Evolutionary conservation across 2,113 vertebrate genomes (phyloP).

Genomic region (Speoplatyrhinus poulsoni): DNA sequence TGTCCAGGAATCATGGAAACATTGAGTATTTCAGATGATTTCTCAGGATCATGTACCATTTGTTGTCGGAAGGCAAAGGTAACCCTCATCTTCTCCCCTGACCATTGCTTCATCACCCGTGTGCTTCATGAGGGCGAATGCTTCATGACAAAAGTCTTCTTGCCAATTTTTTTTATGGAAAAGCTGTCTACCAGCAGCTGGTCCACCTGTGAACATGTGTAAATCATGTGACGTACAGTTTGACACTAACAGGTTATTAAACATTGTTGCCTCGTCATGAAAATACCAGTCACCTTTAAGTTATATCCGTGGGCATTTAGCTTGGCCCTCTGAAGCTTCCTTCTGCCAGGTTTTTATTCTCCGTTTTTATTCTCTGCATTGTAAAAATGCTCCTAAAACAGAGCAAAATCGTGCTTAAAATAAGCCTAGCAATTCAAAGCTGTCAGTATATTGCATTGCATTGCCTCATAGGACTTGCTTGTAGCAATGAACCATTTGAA

Average conservation of each 20-base stretch:
- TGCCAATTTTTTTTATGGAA: slow-evolving; percentile 1
- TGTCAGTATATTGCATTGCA: too few relatives aligned
- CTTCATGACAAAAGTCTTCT: slow-evolving; percentile 14
- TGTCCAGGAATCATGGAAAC: slow-evolving; percentile 28
- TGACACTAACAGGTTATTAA: too few relatives aligned
- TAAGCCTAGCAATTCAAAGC: too few relatives aligned
- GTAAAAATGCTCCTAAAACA: slow-evolving; percentile 5
- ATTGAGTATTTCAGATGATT: slow-evolving; percentile 27
- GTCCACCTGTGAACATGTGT: slow-evolving; percentile 13
- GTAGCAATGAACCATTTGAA: too few relatives aligned
- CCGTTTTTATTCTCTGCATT: not conserved
- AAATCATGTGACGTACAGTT: too few relatives aligned
- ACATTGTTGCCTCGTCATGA: too few relatives aligned
- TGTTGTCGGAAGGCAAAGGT: too few relatives aligned
- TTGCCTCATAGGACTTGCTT: too few relatives aligned
- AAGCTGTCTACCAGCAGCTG: not conserved
- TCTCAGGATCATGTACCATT: slow-evolving; percentile 15
- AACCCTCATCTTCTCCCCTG: slow-evolving; percentile 22
- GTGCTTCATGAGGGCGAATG: slow-evolving; percentile 24
- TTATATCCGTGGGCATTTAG: too few relatives aligned
- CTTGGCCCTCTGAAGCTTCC: not conserved
- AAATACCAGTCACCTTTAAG: too few relatives aligned
- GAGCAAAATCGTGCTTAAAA: too few relatives aligned
- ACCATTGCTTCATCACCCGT: slow-evolving; percentile 28
- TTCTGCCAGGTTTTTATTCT: not conserved